Base-by-base conservation (phyloP, 2,888 invertebrate species). In the Antitype chi region DNA sequence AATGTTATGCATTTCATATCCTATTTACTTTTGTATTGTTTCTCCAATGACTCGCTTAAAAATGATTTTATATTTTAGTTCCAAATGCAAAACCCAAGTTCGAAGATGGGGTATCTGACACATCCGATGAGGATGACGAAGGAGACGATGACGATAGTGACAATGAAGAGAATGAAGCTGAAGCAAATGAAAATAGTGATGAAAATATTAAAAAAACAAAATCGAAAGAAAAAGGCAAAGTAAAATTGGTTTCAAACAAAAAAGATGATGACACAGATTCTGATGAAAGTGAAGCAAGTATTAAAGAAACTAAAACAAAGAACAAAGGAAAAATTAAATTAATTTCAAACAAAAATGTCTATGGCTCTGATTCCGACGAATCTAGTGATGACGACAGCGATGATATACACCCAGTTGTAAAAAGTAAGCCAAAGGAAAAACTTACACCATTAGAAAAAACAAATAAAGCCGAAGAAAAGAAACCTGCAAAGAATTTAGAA, bases 91-190 rank as follows among this genome's bases (percentile, higher is more conserved):
- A 94, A 85, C 93, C 93, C 9, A 94, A 95, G 82, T 96, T 93
- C 59, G 91, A 96, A 32, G 96, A 95, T 76, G 96, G 95, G 0
- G 88, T 96, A 83, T 95, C 96, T 2, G 96, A 96, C 76, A 94
- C 94, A 59, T 95, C 95, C 68, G 94, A 94, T 60, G 92, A 91
- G 63, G 90, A 88, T 15, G 89, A 89, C 84, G 92, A 95, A 62
- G 92, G 91, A 76, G 91, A 95, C 55, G 76, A 85, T 63, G 87
- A 84, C 4, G 74, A 87, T 23, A 76, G 80, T 66, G 84, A 85
- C 55, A 75, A 78, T 43, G 78, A 85, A 57, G 71, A 67, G 60
- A 70, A 76, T 74, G 74, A 87, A 60, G 52, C 23, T 0, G 76
- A 87, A 49, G 78, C 67, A 60, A 64, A 73, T 64, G 74, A 73